Evolutionary conservation across 2,888 invertebrate species (phyloP).

Genomic region (Agrochola lychnidis): DNA sequence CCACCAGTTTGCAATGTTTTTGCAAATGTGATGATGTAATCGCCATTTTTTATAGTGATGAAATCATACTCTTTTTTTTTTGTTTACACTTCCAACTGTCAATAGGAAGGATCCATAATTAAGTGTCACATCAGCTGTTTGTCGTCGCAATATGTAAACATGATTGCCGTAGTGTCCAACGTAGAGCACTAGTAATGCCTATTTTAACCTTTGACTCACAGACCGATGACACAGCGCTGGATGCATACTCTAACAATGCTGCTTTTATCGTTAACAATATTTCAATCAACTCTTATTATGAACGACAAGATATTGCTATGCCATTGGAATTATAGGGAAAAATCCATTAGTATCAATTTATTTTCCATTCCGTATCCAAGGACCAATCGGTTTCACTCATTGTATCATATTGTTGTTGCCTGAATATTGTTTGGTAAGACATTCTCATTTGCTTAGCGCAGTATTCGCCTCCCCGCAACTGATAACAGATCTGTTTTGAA

Average conservation of each 20-base stretch:
- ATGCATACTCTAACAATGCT: conserved; percentile 8
- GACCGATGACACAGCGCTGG: conserved; percentile 16
- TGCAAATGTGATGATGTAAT: conserved; percentile 52
- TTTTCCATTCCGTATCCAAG: conserved; percentile 24
- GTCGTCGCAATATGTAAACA: conserved; percentile 11
- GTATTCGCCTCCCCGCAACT: background rate
- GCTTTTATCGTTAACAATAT: conserved; percentile 35
- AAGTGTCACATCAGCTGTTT: conserved; percentile 24
- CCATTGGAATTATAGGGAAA: background rate
- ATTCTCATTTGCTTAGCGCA: conserved; percentile 30
- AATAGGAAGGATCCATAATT: conserved; percentile 8
- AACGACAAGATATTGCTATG: conserved; percentile 17
- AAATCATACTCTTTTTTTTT: conserved; percentile 36
- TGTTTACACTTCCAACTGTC: conserved; percentile 9
- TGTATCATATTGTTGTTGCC: background rate
- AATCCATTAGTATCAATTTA: background rate
- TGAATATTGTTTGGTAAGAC: conserved; percentile 2
- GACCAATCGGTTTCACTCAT: conserved; percentile 1
- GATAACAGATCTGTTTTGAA: conserved; percentile 41
- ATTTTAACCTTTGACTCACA: conserved; percentile 46
- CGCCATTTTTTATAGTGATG: conserved; percentile 43
- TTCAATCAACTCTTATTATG: conserved; percentile 14
- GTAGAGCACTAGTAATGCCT: conserved; percentile 9
- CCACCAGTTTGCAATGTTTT: conserved; percentile 40
- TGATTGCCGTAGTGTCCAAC: background rate